Percentiles rank a stretch among this genome's conserved stretches.
phyloP scores from a whole-genome alignment of 2,113 vertebrate species.

The Holacanthus passer region DNA sequence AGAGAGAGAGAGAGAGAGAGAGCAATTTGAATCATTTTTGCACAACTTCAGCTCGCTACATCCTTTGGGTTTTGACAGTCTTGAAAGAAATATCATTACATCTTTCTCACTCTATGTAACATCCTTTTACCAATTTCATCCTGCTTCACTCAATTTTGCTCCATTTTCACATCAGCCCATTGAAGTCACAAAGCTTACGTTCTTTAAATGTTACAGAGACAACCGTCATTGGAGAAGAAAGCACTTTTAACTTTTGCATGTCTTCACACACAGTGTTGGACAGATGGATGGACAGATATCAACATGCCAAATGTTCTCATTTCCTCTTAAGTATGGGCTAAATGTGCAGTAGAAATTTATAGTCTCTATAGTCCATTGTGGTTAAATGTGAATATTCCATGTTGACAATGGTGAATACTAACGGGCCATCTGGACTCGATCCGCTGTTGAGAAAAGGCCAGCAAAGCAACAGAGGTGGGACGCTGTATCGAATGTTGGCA shows the following conservation, averaged over 20 bases:
- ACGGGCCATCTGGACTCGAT: constrained; percentile 42
- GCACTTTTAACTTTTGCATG: background rate
- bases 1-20: background rate
- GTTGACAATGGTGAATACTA: constrained; percentile 5
- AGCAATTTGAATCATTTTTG: background rate
- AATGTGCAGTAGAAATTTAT: background rate
- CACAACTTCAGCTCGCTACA: background rate
- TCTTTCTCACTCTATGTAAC: background rate
- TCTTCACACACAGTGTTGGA: background rate
- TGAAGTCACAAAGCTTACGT: background rate
- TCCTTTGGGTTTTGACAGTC: background rate
- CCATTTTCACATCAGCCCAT: background rate
- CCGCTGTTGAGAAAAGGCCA: constrained; percentile 12
- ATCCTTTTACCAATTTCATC: background rate
- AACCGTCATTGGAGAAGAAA: background rate
- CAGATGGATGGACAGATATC: constrained; percentile 12
- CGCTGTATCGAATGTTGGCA: constrained; percentile 13
- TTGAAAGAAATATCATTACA: background rate
- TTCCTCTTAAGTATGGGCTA: background rate
- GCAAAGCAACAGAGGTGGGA: constrained; percentile 26
- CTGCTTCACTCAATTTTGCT: background rate
- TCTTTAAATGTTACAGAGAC: background rate
- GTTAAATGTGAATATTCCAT: constrained; percentile 23
- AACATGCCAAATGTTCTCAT: background rate
- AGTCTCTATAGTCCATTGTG: constrained; percentile 1